phyloP scores from a whole-genome alignment of 2,888 invertebrate species.

The Lithophane ornitopus region DNA sequence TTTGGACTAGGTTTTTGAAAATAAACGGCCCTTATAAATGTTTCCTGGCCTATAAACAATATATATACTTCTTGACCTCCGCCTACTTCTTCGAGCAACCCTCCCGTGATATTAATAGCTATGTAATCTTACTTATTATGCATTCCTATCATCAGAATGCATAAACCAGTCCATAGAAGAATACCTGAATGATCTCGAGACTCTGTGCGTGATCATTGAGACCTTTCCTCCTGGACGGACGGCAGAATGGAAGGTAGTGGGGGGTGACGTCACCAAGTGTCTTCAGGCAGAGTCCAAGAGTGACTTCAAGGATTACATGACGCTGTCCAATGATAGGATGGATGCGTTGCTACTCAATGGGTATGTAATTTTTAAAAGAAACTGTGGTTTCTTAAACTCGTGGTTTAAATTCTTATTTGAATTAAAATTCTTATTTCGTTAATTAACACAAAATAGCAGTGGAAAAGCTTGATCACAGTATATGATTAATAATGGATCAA shows the following conservation, averaged over 20 bases:
- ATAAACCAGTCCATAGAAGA: constrained; percentile 88
- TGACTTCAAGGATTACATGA: constrained; percentile 90
- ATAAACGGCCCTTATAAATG: no score
- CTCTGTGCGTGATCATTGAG: constrained; percentile 92
- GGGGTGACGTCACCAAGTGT: constrained; percentile 91
- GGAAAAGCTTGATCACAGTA: neutral
- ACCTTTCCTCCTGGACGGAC: constrained; percentile 90
- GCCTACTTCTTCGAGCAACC: no score
- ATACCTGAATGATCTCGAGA: constrained; percentile 91
- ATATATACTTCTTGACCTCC: no score
- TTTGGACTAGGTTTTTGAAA: no score
- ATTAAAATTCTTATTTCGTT: neutral
- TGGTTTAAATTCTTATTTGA: neutral
- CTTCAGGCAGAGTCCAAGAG: constrained; percentile 88
- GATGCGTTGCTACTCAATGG: constrained; percentile 94
- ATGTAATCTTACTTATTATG: no score
- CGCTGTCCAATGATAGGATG: constrained; percentile 90
- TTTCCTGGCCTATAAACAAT: no score
- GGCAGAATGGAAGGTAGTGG: constrained; percentile 91
- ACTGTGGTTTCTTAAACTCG: neutral
- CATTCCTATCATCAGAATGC: constrained; percentile 81
- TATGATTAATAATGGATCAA: neutral
- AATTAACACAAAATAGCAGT: neutral
- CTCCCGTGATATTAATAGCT: no score
- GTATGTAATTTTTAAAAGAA: constrained; percentile 83